These are phyloP conservation scores for Thrips palmi DNA, from an alignment of 1,140 invertebrate species.

Conservation along the genomic window DNA sequence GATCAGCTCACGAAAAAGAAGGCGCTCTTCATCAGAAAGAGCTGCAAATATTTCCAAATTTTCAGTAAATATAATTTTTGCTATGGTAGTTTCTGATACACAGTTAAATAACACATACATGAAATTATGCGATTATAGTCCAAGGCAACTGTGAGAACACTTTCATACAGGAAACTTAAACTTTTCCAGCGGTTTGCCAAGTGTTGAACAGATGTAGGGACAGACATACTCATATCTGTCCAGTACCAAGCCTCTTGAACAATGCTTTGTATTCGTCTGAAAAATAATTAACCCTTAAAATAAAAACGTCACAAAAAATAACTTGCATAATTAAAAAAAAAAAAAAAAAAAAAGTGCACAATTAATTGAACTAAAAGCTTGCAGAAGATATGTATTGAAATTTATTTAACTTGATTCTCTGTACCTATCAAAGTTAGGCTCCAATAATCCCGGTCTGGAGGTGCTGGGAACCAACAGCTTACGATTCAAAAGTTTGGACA, in stretches of 20 bases:
- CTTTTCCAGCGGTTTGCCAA: slow-evolving; percentile 27
- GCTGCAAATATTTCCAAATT: slow-evolving; percentile 18
- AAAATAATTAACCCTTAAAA: slow-evolving; percentile 12
- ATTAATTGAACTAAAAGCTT: neutral
- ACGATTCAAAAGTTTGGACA: slow-evolving; percentile 41
- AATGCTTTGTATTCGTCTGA: slow-evolving; percentile 32
- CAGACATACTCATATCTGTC: slow-evolving; percentile 40
- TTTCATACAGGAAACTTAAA: slow-evolving; percentile 49
- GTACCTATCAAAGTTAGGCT: slow-evolving; percentile 64
- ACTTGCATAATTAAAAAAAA: neutral
- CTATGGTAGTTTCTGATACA: slow-evolving; percentile 2
- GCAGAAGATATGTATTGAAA: slow-evolving; percentile 5
- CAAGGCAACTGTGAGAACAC: slow-evolving; percentile 49
- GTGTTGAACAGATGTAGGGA: slow-evolving; percentile 43
- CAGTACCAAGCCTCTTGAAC: slow-evolving; percentile 50
- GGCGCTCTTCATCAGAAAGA: slow-evolving; percentile 31
- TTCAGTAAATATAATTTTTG: neutral
- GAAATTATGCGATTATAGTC: slow-evolving; percentile 64
- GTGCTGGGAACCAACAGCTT: slow-evolving; percentile 49
- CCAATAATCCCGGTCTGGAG: slow-evolving; percentile 39
- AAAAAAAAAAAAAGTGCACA: neutral
- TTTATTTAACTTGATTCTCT: too few species aligned
- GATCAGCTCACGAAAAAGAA: slow-evolving; percentile 35
- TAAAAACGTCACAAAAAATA: slow-evolving; percentile 4
- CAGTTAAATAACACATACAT: too few species aligned